Base-by-base conservation (phyloP, 2,113 vertebrate genomes). In the Dicentrarchus labrax region DNA sequence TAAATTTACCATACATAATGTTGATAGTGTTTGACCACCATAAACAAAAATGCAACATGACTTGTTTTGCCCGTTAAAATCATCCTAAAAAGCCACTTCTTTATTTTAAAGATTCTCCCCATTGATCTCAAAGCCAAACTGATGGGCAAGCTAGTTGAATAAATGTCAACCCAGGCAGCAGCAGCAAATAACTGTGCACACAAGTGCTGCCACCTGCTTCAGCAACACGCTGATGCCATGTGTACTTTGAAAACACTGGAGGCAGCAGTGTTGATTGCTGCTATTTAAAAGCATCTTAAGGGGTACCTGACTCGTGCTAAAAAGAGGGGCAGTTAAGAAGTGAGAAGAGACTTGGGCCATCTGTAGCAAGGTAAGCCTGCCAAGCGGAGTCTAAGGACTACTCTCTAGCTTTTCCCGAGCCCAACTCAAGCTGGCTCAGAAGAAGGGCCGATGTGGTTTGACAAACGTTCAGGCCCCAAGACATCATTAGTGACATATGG, bases 401-500 rank as follows among this genome's bases (percentile, higher is more conserved):
- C 56, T 41, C 30, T 78, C 36, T 43, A 17, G 59, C 36, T 76
- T 75, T 70, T 62, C 71, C 54, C 19, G 11, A 87, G 65, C 38
- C n/a, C 47, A 21, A 69, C 41, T 72, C 59, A 59, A 69, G 59
- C 66, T 64, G 19, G 75, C 53, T 53, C 11, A 78, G 38, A 50
- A 56, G 57, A 65, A 30, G 57, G 19, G 53, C 54, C 61, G 62
- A 83, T 89, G 51, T 62, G 43, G 24, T 57, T 36, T 88, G 88
- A 90, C 89, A 86, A 78, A 72, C 38, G 5, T 60, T 4, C 17
- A 61, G 24, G 60, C 80, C 56, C 21, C 17, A 59, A 78, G 70
- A 70, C 83, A 79, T 87, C 71, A 86, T 93, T 88, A 91, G 70
- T 79, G 74, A 59, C 54, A 86, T 71, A 51, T 53, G 68, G 70